These are phyloP conservation scores for Cylindroiulus punctatus DNA, from an alignment of 2,888 invertebrate genomes.

Conservation along the genomic window DNA sequence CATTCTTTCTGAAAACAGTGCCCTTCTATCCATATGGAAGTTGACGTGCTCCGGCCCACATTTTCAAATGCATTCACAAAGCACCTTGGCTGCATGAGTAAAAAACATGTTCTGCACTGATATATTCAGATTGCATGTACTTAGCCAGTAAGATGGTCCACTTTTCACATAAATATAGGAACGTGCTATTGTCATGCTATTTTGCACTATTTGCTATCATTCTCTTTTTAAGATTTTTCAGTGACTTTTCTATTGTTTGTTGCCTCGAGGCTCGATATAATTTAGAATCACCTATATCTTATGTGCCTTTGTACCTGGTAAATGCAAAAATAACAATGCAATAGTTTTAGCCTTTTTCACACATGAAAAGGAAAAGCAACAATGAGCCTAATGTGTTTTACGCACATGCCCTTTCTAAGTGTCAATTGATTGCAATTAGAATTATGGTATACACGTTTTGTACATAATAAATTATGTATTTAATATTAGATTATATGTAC, in stretches of 20 bases:
- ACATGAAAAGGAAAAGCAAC: neutral
- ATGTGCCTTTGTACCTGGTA: neutral
- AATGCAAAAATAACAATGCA: neutral
- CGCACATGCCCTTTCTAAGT: neutral
- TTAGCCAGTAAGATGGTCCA: no score
- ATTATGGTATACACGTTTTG: neutral
- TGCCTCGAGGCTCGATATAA: neutral
- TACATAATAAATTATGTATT: constrained; percentile 2
- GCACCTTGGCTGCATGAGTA: neutral
- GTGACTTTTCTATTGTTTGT: neutral
- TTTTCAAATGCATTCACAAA: no score
- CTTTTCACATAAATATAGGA: no score
- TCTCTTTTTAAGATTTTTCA: neutral
- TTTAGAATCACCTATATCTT: neutral
- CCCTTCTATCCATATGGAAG: no score
- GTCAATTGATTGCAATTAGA: neutral
- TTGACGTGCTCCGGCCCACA: no score
- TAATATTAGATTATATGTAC: neutral
- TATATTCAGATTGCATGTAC: no score
- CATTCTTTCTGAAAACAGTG: no score
- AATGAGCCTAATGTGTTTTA: neutral
- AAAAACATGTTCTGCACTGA: neutral
- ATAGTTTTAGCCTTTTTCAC: neutral
- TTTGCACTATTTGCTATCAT: no score
- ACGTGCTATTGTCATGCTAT: no score